phyloP scores from a whole-genome alignment of 2,888 invertebrate genomes.

The Epinotia ramella region DNA sequence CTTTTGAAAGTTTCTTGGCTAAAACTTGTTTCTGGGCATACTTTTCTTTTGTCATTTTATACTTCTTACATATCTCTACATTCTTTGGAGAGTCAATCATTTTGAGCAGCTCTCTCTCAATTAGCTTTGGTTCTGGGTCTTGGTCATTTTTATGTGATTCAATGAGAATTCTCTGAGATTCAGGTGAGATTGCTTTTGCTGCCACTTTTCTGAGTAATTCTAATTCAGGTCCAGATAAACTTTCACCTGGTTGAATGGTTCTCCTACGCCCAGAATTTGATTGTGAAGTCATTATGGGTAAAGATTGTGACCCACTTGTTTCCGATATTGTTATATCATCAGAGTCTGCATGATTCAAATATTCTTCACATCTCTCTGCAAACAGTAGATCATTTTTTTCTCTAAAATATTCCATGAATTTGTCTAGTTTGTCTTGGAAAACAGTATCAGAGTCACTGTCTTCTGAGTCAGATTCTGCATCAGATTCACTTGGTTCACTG shows the following conservation, averaged over 20 bases:
- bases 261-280: constrained; percentile 81
- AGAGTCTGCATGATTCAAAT: constrained; percentile 82
- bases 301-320: constrained; percentile 79
- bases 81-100: constrained; percentile 83
- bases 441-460: constrained; percentile 87
- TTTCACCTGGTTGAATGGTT: constrained; percentile 87
- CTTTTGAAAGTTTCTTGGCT: constrained; percentile 80
- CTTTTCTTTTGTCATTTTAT: constrained; percentile 83
- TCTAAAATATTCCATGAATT: constrained; percentile 89
- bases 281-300: constrained; percentile 80
- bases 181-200: constrained; percentile 82
- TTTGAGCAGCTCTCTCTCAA: constrained; percentile 81
- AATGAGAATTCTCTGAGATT: constrained; percentile 82
- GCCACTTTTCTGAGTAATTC: constrained; percentile 86
- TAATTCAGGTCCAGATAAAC: constrained; percentile 85
- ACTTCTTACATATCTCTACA: constrained; percentile 80
- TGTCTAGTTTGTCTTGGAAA: constrained; percentile 89
- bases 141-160: constrained; percentile 84
- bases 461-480: constrained; percentile 86
- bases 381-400: constrained; percentile 89
- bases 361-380: constrained; percentile 86
- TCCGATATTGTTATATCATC: constrained; percentile 83
- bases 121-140: constrained; percentile 83
- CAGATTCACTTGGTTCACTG: constrained; percentile 86
- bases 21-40: constrained; percentile 80